Percentiles rank a stretch among this genome's conserved stretches.
Evolutionary conservation across 2,888 invertebrate species (phyloP).

Genomic region (Tipula vernalis): DNA sequence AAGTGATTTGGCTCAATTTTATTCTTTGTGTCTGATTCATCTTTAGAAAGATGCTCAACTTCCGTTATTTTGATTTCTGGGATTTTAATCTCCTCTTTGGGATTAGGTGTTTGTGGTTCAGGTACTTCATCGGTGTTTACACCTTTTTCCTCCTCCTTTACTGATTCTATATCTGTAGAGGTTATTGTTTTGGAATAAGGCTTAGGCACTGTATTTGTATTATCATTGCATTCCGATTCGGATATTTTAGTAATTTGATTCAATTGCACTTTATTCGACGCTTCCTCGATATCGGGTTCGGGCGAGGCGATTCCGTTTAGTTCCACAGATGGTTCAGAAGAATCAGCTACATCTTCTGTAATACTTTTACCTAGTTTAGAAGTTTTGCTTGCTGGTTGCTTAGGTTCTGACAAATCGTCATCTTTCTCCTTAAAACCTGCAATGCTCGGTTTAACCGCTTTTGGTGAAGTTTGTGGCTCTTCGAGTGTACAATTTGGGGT

Average conservation of each 20-base stretch:
- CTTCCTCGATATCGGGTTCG: neutral
- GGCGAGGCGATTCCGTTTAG: neutral
- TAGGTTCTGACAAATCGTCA: neutral
- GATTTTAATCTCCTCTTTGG: neutral
- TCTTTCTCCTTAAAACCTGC: neutral
- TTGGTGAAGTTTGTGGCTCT: neutral
- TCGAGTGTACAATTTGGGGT: neutral
- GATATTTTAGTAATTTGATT: neutral
- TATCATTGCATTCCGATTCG: neutral
- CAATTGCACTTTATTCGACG: neutral
- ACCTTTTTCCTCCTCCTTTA: neutral
- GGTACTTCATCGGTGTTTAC: neutral
- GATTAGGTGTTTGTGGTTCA: neutral
- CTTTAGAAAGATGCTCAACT: neutral
- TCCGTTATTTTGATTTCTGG: neutral
- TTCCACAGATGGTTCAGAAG: neutral
- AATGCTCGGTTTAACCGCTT: neutral
- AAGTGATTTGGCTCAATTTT: neutral
- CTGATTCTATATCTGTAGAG: neutral
- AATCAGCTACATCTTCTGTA: neutral
- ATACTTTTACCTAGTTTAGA: neutral
- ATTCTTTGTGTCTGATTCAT: neutral
- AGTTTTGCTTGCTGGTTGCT: neutral
- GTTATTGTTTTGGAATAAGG: neutral
- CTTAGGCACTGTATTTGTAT: neutral